phyloP scores from a whole-genome alignment of 2,113 vertebrate genomes.

The Guaruba guarouba region DNA sequence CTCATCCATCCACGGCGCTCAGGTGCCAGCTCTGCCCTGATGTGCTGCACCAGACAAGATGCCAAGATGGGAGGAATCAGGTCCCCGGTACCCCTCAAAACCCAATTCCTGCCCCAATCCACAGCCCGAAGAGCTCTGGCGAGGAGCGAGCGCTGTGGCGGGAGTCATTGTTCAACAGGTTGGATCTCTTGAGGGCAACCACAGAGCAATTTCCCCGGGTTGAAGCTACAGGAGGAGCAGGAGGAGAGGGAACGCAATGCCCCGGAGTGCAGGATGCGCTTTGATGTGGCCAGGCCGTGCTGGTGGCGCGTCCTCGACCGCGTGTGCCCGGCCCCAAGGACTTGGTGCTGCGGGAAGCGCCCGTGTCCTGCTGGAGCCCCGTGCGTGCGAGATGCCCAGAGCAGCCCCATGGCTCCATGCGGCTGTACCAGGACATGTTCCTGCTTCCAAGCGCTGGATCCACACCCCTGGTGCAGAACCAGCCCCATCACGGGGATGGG shows the following conservation, averaged over 20 bases:
- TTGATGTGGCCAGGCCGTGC: background rate
- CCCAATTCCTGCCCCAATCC: background rate
- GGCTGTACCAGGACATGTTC: fast-evolving
- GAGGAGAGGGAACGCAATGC: background rate
- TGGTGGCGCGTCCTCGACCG: fast-evolving
- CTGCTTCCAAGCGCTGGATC: background rate
- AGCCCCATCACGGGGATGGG: background rate
- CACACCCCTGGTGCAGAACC: background rate
- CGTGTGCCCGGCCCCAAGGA: background rate
- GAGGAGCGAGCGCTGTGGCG: background rate
- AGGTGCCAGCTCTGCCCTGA: background rate
- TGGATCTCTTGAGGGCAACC: background rate
- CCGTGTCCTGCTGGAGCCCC: background rate
- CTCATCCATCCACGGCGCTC: background rate
- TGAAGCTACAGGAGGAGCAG: background rate
- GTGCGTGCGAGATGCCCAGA: fast-evolving
- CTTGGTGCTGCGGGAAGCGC: fast-evolving
- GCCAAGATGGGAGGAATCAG: background rate
- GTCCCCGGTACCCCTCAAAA: background rate
- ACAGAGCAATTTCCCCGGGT: background rate
- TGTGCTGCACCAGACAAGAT: background rate
- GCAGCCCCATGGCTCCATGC: fast-evolving
- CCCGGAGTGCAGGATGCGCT: background rate
- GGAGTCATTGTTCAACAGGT: no score
- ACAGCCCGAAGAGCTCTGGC: background rate